Percentiles rank a stretch among this genome's conserved stretches.
Evolutionary conservation across 2,888 invertebrate genomes (phyloP).

Genomic region (Heliconius cydno): DNA sequence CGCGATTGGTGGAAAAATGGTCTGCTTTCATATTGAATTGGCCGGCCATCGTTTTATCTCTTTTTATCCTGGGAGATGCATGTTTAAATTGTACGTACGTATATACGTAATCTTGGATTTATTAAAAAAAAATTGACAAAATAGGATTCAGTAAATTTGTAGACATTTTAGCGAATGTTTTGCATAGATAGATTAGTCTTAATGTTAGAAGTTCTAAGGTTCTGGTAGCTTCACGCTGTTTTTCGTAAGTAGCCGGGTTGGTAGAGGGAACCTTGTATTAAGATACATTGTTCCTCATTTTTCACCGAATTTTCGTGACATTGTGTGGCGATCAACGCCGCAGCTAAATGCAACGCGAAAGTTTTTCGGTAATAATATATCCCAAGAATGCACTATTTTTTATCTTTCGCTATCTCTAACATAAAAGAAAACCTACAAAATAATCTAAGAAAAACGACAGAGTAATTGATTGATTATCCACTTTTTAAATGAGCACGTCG

Average conservation of each 20-base stretch:
- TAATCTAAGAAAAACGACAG: no score
- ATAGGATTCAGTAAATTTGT: no score
- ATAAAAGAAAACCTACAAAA: no score
- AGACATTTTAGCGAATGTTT: no score
- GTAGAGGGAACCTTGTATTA: not conserved
- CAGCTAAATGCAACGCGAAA: not conserved
- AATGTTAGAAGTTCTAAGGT: no score
- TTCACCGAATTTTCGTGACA: not conserved
- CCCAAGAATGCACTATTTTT: no score
- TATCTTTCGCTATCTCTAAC: no score
- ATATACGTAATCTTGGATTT: constrained; percentile 29
- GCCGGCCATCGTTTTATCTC: constrained; percentile 64
- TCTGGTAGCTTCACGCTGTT: not conserved
- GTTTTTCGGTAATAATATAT: no score
- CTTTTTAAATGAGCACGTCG: no score
- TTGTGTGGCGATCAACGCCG: not conserved
- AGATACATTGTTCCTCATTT: not conserved
- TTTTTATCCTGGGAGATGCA: constrained; percentile 59
- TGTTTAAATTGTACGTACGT: constrained; percentile 28
- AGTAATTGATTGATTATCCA: no score
- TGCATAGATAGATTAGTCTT: no score
- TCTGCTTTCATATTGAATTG: constrained; percentile 67
- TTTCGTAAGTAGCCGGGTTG: not conserved
- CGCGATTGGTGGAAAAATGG: constrained; percentile 81
- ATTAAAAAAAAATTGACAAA: not conserved